A percentile compares a stretch with the other conserved stretches of the same genome.
These are phyloP conservation scores for Nothoprocta pentlandii DNA, from an alignment of 2,113 vertebrate genomes.

Conservation along the genomic window DNA sequence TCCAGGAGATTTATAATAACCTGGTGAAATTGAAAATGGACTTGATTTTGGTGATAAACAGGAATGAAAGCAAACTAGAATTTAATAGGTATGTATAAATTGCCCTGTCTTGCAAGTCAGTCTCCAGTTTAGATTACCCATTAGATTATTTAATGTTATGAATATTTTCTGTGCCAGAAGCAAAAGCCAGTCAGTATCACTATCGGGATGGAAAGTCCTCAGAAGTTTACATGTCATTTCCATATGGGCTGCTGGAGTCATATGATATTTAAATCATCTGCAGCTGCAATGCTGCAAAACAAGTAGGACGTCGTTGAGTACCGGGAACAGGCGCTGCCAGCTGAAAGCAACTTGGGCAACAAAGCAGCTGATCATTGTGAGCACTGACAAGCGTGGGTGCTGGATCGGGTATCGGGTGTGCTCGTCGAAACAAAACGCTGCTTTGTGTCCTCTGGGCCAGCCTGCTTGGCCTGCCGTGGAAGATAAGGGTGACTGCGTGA, in stretches of 20 bases:
- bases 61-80: not conserved
- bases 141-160: too few species aligned
- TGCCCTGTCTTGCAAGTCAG: fast-evolving
- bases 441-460: not conserved
- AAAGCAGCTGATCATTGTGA: not conserved
- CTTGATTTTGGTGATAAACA: not conserved
- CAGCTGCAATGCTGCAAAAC: not conserved
- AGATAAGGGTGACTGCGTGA: not conserved
- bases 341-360: not conserved
- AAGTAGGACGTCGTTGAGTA: not conserved
- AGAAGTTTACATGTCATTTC: not conserved
- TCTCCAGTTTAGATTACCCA: not conserved
- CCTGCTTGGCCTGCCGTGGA: not conserved
- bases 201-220: not conserved
- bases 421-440: not conserved
- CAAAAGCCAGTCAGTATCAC: too few species aligned
- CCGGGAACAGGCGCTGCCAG: not conserved
- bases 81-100: not conserved
- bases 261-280: not conserved
- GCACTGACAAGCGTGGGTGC: not conserved
- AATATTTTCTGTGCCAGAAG: too few species aligned
- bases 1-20: not conserved
- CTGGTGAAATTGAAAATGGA: not conserved
- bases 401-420: not conserved
- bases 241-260: fast-evolving